A percentile compares a stretch with the other conserved stretches of the same genome.
These are phyloP conservation scores for Hylaeus anthracinus DNA, from an alignment of 1,140 invertebrate species.

Conservation along the genomic window DNA sequence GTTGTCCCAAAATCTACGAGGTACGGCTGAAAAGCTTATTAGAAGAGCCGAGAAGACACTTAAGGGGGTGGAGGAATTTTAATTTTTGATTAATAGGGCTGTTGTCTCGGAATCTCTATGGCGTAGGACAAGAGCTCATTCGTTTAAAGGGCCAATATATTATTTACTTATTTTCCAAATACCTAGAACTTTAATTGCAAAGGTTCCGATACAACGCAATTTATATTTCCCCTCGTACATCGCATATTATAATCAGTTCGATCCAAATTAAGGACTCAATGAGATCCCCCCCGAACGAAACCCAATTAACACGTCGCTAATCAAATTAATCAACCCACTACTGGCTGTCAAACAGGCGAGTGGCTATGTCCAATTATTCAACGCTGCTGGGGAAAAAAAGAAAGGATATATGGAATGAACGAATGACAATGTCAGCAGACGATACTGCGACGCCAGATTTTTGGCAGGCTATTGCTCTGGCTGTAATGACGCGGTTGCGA, in stretches of 20 bases:
- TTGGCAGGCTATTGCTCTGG: slow-evolving; percentile 10
- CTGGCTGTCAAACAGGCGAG: not conserved
- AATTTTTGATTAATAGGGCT: too few species aligned
- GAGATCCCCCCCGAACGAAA: slow-evolving; percentile 10
- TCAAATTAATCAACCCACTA: slow-evolving; percentile 31
- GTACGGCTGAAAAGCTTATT: too few species aligned
- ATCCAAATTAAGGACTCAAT: slow-evolving; percentile 6
- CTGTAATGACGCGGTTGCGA: slow-evolving; percentile 36
- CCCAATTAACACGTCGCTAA: slow-evolving; percentile 32
- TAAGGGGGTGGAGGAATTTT: too few species aligned
- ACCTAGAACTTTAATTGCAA: not conserved
- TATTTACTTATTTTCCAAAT: not conserved
- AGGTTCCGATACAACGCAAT: not conserved
- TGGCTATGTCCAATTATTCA: not conserved
- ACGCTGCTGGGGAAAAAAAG: not conserved
- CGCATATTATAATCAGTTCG: not conserved
- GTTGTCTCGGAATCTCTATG: too few species aligned
- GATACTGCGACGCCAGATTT: slow-evolving; percentile 9
- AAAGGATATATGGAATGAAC: not conserved
- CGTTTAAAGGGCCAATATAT: too few species aligned
- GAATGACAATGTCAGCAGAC: not conserved
- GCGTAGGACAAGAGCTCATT: too few species aligned
- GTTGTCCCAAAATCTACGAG: too few species aligned
- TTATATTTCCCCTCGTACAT: not conserved
- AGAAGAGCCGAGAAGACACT: too few species aligned